Evolutionary conservation across 2,113 vertebrate genomes (phyloP), one percentile per base, ranked within the genome.

Genomic region (Micromys minutus): DNA sequence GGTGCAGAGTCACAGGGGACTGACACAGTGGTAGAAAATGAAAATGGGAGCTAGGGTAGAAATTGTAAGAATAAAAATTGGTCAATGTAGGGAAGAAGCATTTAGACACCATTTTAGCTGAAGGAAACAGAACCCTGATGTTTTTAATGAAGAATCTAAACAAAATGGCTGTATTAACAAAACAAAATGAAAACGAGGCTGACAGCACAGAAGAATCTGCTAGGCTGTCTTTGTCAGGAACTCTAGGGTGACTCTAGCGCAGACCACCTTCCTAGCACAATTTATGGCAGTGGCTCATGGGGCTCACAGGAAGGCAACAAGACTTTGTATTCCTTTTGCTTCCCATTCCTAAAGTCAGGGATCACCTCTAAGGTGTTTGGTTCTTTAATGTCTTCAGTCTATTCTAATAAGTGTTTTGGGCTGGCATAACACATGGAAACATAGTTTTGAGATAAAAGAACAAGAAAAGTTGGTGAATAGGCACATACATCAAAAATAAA

Each of bases 1-100:
- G 72, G 69, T 52, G 29, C 5, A 76, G 0, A 79, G 0, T 83
- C 87, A 95, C 0, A 74, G 47, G 31, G 67, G 55, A 81, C 3
- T 89, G 74, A 80, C 77, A 84, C 15, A 39, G 1, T 93, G 52
- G 89, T 36, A 93, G 86, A 71, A 96, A 93, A 95, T n/a, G 19
- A 83, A 91, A 90, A 88, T 63, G 50, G 59, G 76, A 74, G 47
- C 75, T 45, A 31, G 39, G 42, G 1, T 90, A 76, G 55, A 90
- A 76, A 89, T 74, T 42, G 81, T 45, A 90, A 42, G 69, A 72
- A 52, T 26, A 85, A 74, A 92, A 72, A 87, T n/a, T 77, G 77
- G 57, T 24, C 31, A 47, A 17, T 84, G 83, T 55, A 76, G 36
- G 52, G 61, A 69, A 77, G 57, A 76, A n/a, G 42, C 74, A 87